A percentile compares a stretch with the other conserved stretches of the same genome.
Conservation (phyloP, 2,888 invertebrate species). For the Deilephila elpenor region DNA sequence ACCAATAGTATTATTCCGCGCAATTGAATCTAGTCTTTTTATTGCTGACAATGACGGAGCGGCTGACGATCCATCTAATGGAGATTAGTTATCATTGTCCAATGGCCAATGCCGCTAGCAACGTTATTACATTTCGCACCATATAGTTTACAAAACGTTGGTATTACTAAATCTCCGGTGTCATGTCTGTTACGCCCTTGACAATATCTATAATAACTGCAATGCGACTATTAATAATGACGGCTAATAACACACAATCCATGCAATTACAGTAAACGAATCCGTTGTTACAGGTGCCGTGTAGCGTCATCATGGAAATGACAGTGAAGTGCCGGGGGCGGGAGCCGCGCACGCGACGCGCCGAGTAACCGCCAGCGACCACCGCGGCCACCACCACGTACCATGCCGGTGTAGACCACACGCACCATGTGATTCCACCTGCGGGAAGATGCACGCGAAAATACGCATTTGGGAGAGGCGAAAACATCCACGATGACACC, state of each 20-base stretch:
- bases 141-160: neutral
- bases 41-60: too few species aligned
- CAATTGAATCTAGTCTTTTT: too few species aligned
- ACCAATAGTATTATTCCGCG: too few species aligned
- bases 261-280: neutral
- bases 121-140: too few species aligned
- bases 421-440: slow-evolving; percentile 46
- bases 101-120: too few species aligned
- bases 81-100: too few species aligned
- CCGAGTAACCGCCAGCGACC: neutral
- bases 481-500: slow-evolving; percentile 72
- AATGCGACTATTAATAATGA: neutral
- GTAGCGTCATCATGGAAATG: neutral
- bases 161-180: neutral
- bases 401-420: slow-evolving; percentile 31
- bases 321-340: slow-evolving; percentile 6
- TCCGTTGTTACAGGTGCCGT: slow-evolving; percentile 18
- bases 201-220: neutral
- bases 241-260: neutral
- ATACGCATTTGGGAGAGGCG: slow-evolving; percentile 75
- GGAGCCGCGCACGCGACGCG: neutral
- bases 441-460: slow-evolving; percentile 66
- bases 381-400: neutral
- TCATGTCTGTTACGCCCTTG: neutral
- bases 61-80: too few species aligned